A percentile compares a stretch with the other conserved stretches of the same genome.
phyloP scores from a whole-genome alignment of 1,140 invertebrate species.

The Drosophila fuyamai region DNA sequence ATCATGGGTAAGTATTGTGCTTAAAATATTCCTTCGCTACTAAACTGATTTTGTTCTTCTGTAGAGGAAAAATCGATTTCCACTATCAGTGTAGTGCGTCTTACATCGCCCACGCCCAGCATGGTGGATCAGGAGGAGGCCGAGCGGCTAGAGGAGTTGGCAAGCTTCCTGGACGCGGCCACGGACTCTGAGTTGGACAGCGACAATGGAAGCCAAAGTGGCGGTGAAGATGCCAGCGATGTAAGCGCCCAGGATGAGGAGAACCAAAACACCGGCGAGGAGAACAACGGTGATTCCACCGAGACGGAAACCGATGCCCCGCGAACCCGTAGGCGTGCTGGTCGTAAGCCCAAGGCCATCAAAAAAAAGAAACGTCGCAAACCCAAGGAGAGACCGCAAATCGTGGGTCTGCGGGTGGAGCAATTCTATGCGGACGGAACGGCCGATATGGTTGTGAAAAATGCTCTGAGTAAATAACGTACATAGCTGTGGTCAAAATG shows the following conservation, averaged over 20 bases:
- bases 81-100: slow-evolving; percentile 79
- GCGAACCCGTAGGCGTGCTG: slow-evolving; percentile 53
- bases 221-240: slow-evolving; percentile 53
- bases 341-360: slow-evolving; percentile 61
- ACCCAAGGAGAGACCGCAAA: slow-evolving; percentile 76
- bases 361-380: slow-evolving; percentile 66
- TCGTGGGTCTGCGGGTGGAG: slow-evolving; percentile 75
- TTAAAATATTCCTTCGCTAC: background rate
- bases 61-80: slow-evolving; percentile 78
- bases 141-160: slow-evolving; percentile 66
- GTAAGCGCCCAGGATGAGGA: slow-evolving; percentile 61
- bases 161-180: slow-evolving; percentile 48
- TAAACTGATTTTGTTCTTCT: slow-evolving; percentile 11
- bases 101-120: slow-evolving; percentile 82
- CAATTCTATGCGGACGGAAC: slow-evolving; percentile 75
- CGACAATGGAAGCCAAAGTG: slow-evolving; percentile 53
- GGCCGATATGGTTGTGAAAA: slow-evolving; percentile 77
- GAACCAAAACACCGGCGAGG: slow-evolving; percentile 57
- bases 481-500: background rate
- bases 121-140: slow-evolving; percentile 82
- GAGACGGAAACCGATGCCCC: slow-evolving; percentile 67
- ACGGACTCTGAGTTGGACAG: slow-evolving; percentile 61
- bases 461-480: slow-evolving; percentile 73
- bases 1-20: slow-evolving; percentile 87
- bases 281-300: slow-evolving; percentile 65